Base-by-base conservation (phyloP, 2,888 invertebrate genomes). In the Sarcophaga carnaria region DNA sequence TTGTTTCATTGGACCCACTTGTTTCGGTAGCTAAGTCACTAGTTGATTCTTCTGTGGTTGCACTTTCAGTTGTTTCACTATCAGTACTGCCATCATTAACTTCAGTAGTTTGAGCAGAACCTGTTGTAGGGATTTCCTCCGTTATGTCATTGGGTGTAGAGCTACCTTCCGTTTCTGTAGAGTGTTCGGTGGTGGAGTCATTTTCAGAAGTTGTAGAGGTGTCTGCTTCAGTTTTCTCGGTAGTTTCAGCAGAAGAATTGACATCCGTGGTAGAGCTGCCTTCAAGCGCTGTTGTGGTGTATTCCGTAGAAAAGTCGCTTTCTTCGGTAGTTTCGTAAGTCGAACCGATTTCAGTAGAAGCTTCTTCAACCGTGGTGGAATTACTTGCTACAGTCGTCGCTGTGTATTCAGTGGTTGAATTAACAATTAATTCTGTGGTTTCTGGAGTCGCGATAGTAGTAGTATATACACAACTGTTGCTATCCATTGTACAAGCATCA, bases 401-500 rank as follows among this genome's bases (percentile, higher is more conserved):
- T 37, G 37, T 37, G 1, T 37, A 37, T 37, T 37, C 37, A 37
- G 6, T 37, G 37, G 37, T 37, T 37, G 37, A 37, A 6, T 37
- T 37, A 37, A 37, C 37, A 37, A 2, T 37, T 37, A 8, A 0
- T 6, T 6, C 37, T 37, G 37, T 37, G 6, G 37, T 37, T 37
- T 37, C 37, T 22, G 22, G 22, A 22, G 22, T 22, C 22, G 22
- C 22, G 22, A 22, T 22, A n/a, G 59, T 59, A n/a, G 59, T 17
- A 59, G 2, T 2, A 59, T 59, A 12, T 17, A 17, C 59, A 22
- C 22, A 22, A 1, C 22, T 22, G 60, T 60, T 74, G 11, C 12
- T 60, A 10, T 67, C 85, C 27, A 54, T 66, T 59, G 69, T 25
- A 63, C 74, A 54, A 64, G 81, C 75, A 14, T 70, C 25, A 14